Percentiles rank a stretch among this genome's conserved stretches.
Evolutionary conservation across 1,140 invertebrate species (phyloP).

Genomic region (Meloidogyne floridensis): DNA sequence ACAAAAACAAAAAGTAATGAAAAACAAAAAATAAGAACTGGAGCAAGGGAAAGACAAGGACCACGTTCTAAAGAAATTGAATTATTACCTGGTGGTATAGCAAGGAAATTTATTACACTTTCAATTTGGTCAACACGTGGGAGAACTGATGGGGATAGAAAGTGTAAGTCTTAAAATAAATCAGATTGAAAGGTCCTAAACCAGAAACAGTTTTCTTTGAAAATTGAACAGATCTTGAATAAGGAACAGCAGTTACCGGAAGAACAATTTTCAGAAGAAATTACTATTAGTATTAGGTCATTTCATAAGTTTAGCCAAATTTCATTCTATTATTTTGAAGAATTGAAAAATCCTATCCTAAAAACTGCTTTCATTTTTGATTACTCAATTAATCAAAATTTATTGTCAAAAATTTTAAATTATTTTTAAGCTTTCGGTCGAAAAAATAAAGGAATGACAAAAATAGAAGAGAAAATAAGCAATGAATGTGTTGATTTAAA

Average conservation of each 20-base stretch:
- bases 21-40: neutral
- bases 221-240: too few relatives aligned
- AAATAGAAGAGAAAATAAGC: neutral
- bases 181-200: too few relatives aligned
- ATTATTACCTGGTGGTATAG: constrained; percentile 9
- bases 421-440: neutral
- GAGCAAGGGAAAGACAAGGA: neutral
- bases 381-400: too few relatives aligned
- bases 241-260: too few relatives aligned
- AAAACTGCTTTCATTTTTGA: too few relatives aligned
- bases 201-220: too few relatives aligned
- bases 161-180: neutral
- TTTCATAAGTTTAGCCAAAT: too few relatives aligned
- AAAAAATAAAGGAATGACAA: constrained; percentile 15
- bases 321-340: too few relatives aligned
- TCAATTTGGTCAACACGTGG: constrained; percentile 29
- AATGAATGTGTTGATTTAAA: constrained; percentile 62
- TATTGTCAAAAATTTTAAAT: too few relatives aligned
- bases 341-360: too few relatives aligned
- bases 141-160: constrained; percentile 1
- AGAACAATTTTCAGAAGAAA: too few relatives aligned
- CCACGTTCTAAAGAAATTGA: neutral
- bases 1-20: neutral
- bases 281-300: too few relatives aligned
- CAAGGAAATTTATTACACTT: constrained; percentile 24